Evolutionary conservation across 53 echinoderm and acorn worm species (phyloP).

Genomic region (Temnopleurus reevesii): DNA sequence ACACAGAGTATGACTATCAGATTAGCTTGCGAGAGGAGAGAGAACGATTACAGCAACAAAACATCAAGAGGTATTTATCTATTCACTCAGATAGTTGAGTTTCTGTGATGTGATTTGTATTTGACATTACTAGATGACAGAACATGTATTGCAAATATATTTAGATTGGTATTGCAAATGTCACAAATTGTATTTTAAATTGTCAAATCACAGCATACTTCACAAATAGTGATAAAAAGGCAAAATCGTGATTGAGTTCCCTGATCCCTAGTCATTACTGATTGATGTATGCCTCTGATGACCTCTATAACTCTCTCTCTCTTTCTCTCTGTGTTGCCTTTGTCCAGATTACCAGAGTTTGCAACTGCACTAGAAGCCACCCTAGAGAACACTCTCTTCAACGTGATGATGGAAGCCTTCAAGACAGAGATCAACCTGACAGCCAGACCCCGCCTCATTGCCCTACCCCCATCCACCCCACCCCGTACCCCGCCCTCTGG

Average conservation of each 20-base stretch:
- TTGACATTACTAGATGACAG: too few relatives aligned
- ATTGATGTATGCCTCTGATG: neutral
- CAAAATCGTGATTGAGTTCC: too few relatives aligned
- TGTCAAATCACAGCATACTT: too few relatives aligned
- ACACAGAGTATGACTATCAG: conserved; percentile 94
- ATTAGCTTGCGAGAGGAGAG: conserved; percentile 87
- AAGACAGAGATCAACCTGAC: conserved; percentile 82
- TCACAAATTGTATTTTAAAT: too few relatives aligned
- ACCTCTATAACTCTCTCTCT: too few relatives aligned
- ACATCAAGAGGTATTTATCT: conserved; percentile 73
- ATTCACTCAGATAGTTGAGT: too few relatives aligned
- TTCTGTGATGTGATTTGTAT: too few relatives aligned
- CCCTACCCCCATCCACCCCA: conserved; percentile 80
- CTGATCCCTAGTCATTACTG: too few relatives aligned
- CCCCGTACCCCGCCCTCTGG: conserved; percentile 61
- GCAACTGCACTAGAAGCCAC: conserved; percentile 78
- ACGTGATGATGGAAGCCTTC: conserved; percentile 80
- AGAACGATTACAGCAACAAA: conserved; percentile 82
- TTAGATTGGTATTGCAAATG: too few relatives aligned
- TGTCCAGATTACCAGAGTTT: conserved; percentile 88
- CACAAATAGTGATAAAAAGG: too few relatives aligned
- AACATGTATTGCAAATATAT: too few relatives aligned
- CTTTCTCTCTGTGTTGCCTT: neutral
- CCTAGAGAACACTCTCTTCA: conserved; percentile 91
- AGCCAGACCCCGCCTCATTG: conserved; percentile 88